These are phyloP conservation scores for Calidris pygmaea DNA, from an alignment of 2,113 vertebrate species.

Conservation along the genomic window DNA sequence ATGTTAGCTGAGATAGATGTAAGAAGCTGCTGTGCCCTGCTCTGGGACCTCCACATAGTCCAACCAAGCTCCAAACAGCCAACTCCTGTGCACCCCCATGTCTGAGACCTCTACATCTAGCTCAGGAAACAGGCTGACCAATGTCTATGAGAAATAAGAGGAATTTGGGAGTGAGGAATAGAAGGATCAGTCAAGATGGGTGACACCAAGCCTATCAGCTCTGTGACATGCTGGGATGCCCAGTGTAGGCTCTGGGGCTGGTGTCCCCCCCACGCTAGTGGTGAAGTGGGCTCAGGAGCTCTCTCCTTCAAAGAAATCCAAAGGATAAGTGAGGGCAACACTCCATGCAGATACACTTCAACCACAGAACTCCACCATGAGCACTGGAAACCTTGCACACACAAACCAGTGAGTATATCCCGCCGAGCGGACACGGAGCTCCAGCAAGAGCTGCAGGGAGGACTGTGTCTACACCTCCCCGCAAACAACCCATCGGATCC, in stretches of 20 bases:
- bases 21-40: not conserved
- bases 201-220: not conserved
- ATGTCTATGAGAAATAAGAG: not conserved
- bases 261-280: rapidly evolving
- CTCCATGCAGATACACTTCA: rapidly evolving
- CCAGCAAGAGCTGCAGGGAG: not conserved
- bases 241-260: not conserved
- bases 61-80: not conserved
- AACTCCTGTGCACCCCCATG: not conserved
- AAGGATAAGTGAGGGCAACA: not conserved
- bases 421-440: not conserved
- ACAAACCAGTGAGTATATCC: not conserved
- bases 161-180: not conserved
- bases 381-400: not conserved
- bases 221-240: not conserved
- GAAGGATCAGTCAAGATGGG: not conserved
- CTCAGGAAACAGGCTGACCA: not conserved
- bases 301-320: not conserved
- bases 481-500: not conserved
- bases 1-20: not conserved
- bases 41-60: not conserved
- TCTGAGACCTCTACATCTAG: not conserved
- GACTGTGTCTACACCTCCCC: not conserved
- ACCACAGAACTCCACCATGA: not conserved
- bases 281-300: rapidly evolving